Evolutionary conservation across 2,888 invertebrate genomes (phyloP).

Genomic region (Axea sp.): DNA sequence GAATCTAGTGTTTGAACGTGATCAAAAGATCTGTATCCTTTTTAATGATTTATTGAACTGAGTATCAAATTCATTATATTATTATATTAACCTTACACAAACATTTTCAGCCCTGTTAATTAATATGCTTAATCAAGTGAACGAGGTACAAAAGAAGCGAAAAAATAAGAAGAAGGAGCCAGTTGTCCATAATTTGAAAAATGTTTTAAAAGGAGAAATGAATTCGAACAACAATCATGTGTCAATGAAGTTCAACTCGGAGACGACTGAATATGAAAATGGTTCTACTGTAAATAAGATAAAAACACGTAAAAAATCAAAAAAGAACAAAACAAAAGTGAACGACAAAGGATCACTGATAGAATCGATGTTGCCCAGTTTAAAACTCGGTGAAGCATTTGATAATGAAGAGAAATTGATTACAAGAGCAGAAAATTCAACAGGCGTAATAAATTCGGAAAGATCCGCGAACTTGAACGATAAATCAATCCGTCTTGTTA

Average conservation of each 20-base stretch:
- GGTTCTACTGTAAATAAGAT: conserved; percentile 4
- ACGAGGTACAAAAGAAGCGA: conserved; percentile 30
- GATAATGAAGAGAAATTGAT: conserved; percentile 49
- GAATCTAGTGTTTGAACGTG: conserved; percentile 73
- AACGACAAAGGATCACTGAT: conserved; percentile 32
- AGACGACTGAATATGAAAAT: conserved; percentile 12
- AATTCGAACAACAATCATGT: conserved; percentile 1
- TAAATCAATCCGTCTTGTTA: conserved; percentile 36
- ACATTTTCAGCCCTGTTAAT: conserved; percentile 63
- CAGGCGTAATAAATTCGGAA: conserved; percentile 26
- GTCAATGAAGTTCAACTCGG: conserved; percentile 23
- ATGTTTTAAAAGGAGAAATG: conserved; percentile 12
- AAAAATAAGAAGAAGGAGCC: conserved; percentile 26
- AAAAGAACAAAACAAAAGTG: conserved; percentile 30
- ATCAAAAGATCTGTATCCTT: conserved; percentile 78
- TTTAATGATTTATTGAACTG: background rate
- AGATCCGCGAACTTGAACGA: conserved; percentile 9
- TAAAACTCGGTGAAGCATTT: conserved; percentile 27
- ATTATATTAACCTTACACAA: conserved; percentile 15
- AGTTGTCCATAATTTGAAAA: conserved; percentile 8
- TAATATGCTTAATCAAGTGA: conserved; percentile 64
- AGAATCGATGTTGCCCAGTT: conserved; percentile 28
- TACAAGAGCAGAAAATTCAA: conserved; percentile 26
- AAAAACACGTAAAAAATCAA: conserved; percentile 55
- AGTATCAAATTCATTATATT: background rate